Evolutionary conservation across 2,113 vertebrate genomes (phyloP), one percentile per base, ranked within the genome.

Genomic region (Scomber scombrus): DNA sequence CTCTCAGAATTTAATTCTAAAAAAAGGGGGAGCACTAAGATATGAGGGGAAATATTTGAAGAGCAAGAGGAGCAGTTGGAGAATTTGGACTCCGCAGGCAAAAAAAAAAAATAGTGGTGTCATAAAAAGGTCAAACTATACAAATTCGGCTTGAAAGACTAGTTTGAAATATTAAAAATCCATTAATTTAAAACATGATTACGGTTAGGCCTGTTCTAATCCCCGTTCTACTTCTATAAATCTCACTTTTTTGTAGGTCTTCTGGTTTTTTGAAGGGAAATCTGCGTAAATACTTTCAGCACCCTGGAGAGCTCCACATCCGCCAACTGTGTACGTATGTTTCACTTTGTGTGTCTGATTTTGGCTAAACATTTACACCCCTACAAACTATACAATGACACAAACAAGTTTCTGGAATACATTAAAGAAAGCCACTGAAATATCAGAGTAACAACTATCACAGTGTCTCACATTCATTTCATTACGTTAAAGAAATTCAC

Each of bases 221-320:
- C 3, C 13, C n/a, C 4, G 15, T 4, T 10, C 2, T 18, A 1
- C 5, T 16, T 2, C 3, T 43, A 11, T 14, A 3, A 45, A 46
- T 5, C 10, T 15, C 34, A 40, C 34, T 40, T 0, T 26, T 8
- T 4, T 43, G 16, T 40, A 40, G 9, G 0, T 18, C 29, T 0
- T 40, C 2, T 56, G 3, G 13, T n/a, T 13, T 26, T 47, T 52
- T 21, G 8, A 52, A 45, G 13, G 21, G 9, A 29, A 31, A 34
- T 10, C 21, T 50, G 29, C 10, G 21, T 45, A 15, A 61, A 34
- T 34, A 9, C 3, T 40, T 66, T 64, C 75, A 76, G 78, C 19
- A 82, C 86, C 82, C 34, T 56, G 78, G 82, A 85, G 3, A 85
- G 89, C 68, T 77, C 85, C 75, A 29, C 12, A 10, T 23, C 14